Conservation (phyloP, 2,113 vertebrate species). For the Ophiodon elongatus region DNA sequence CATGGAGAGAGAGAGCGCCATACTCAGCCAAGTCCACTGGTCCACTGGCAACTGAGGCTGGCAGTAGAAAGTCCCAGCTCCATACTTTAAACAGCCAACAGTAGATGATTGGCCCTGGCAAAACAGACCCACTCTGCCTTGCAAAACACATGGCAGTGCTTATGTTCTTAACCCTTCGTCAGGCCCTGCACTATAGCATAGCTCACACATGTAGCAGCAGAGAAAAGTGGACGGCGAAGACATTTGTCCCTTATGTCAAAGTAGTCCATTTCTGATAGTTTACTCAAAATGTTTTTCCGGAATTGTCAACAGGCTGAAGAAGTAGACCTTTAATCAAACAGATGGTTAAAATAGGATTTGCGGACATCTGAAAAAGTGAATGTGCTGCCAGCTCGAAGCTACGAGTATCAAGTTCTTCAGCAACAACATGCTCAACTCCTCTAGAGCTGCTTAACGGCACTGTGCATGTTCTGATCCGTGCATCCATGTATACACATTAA, state of each 20-base stretch:
- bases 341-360: slow-evolving; percentile 23
- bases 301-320: neutral
- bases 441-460: neutral
- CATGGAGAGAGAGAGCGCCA: slow-evolving; percentile 59
- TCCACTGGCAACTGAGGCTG: slow-evolving; percentile 78
- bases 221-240: slow-evolving; percentile 9
- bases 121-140: slow-evolving; percentile 65
- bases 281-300: neutral
- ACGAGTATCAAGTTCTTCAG: neutral
- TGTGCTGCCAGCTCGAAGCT: slow-evolving; percentile 22
- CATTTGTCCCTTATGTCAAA: neutral
- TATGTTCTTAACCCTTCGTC: slow-evolving; percentile 76
- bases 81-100: slow-evolving; percentile 79
- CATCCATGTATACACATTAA: neutral
- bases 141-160: slow-evolving; percentile 80
- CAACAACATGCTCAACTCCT: neutral
- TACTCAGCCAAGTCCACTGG: slow-evolving; percentile 75
- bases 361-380: slow-evolving; percentile 24
- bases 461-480: neutral
- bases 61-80: slow-evolving; percentile 76
- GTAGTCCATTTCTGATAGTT: neutral
- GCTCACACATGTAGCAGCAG: slow-evolving; percentile 21
- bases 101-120: slow-evolving; percentile 79
- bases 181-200: slow-evolving; percentile 35
- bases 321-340: slow-evolving; percentile 5